These are phyloP conservation scores for Panonychus citri DNA, from an alignment of 1,140 invertebrate genomes.

Conservation along the genomic window DNA sequence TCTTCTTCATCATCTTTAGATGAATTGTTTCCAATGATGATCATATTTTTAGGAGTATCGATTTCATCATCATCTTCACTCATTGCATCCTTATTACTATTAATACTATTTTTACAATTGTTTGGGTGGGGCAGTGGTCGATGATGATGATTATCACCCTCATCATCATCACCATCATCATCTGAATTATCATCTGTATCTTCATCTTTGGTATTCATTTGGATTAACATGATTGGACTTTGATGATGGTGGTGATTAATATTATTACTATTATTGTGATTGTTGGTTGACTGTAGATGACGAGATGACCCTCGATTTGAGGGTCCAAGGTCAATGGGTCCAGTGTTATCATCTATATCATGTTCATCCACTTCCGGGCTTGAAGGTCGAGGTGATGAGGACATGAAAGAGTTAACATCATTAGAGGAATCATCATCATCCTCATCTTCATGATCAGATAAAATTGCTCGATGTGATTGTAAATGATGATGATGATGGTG, in stretches of 20 bases:
- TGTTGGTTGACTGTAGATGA: neutral
- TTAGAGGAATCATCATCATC: neutral
- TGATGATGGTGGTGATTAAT: neutral
- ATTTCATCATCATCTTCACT: no score
- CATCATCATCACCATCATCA: neutral
- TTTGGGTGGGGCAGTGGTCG: no score
- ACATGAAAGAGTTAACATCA: neutral
- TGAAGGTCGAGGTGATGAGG: neutral
- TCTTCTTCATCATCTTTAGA: no score
- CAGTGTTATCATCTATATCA: neutral
- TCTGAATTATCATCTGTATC: neutral
- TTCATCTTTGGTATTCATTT: neutral
- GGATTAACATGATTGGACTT: neutral
- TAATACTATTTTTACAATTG: no score
- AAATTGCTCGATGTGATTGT: neutral
- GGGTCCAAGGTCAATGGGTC: neutral
- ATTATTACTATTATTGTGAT: neutral
- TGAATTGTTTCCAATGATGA: no score
- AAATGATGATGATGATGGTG: neutral
- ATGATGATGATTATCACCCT: no score
- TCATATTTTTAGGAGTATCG: no score
- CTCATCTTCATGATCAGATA: neutral
- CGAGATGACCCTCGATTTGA: neutral
- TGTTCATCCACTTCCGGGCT: neutral
- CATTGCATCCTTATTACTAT: no score